A percentile compares a stretch with the other conserved stretches of the same genome.
These are phyloP conservation scores for Coracopsis vasa DNA, from an alignment of 2,113 vertebrate genomes.

Conservation along the genomic window DNA sequence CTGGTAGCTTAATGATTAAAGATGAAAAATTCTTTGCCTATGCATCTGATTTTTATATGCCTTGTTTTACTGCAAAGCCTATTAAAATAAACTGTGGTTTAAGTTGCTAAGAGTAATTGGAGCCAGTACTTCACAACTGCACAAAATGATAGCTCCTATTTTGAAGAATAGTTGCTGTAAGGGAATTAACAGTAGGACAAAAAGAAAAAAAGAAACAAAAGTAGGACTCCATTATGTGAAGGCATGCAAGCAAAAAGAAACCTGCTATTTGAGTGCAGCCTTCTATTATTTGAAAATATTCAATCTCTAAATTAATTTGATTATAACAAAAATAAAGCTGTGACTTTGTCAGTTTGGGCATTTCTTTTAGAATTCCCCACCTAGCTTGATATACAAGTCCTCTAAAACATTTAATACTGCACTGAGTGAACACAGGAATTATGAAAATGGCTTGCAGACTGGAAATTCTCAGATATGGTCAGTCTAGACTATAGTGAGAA, in stretches of 20 bases:
- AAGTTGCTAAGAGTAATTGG: conserved; percentile 81
- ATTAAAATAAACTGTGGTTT: conserved; percentile 82
- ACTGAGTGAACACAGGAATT: background rate
- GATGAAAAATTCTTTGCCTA: conserved; percentile 81
- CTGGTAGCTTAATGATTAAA: conserved; percentile 87
- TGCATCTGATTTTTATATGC: conserved; percentile 84
- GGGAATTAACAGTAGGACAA: conserved; percentile 29
- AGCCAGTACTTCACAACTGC: conserved; percentile 73
- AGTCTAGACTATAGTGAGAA: conserved; percentile 30
- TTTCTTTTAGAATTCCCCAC: background rate
- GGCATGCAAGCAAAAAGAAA: background rate
- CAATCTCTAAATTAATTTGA: background rate
- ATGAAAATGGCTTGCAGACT: conserved; percentile 1
- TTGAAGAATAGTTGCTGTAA: conserved; percentile 64
- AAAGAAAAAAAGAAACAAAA: background rate
- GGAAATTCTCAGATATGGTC: conserved; percentile 1
- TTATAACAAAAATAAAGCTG: background rate
- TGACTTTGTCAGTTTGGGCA: background rate
- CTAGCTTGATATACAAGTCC: background rate
- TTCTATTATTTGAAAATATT: background rate
- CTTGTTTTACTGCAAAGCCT: conserved; percentile 81
- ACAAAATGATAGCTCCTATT: conserved; percentile 59
- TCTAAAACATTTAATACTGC: background rate
- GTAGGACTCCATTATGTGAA: background rate
- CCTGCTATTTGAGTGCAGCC: background rate